Evolutionary conservation across 92 coral and sea anemone species (phyloP), one percentile per base, ranked within the genome.

Genomic region (Montipora capitata): DNA sequence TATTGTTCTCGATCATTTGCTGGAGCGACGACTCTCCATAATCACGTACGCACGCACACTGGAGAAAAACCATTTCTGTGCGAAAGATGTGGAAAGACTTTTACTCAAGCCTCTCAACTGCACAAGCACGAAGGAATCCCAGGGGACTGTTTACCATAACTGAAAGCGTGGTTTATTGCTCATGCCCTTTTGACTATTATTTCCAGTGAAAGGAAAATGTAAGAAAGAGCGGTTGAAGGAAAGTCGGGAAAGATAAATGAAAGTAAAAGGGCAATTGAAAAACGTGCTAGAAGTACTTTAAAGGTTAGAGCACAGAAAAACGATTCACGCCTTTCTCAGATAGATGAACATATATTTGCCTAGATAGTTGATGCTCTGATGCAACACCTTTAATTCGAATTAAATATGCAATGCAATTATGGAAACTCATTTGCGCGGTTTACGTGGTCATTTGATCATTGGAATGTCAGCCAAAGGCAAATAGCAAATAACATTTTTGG

Each of bases 11-110:
- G 99, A 74, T 84, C 99, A 12, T 97, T 97, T 76, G 85, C 99
- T n/a, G 99, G 99, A 3, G 96, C 99, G 9, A 97, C 99, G 16
- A 97, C 99, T 3, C 95, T 97, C 27, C 95, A 95, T 71, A 97
- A 97, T 71, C 99, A 97, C 89, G 96, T 97, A 42, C 91, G 99
- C 39, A 96, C 98, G 6, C 99, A 97, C 77, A 97, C 99, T 5
- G 99, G 99, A 5, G 99, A 97, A 81, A 96, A 92, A 65, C 99
- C 99, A 17, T 97, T 97, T 85, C 64, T 48, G 45, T 97, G 99
- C 80, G 89, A 93, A 38, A 96, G 94, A 48, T 97, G 99, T 80
- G 96, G 96, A 14, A 93, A 95, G 62, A 70, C 78, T 11, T 97
- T 97, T 81, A 88, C 98, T n/a, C 99, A 97, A 76, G 98, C 98